These are phyloP conservation scores for Eubasilissa regina DNA, from an alignment of 1,140 invertebrate species.

Conservation along the genomic window DNA sequence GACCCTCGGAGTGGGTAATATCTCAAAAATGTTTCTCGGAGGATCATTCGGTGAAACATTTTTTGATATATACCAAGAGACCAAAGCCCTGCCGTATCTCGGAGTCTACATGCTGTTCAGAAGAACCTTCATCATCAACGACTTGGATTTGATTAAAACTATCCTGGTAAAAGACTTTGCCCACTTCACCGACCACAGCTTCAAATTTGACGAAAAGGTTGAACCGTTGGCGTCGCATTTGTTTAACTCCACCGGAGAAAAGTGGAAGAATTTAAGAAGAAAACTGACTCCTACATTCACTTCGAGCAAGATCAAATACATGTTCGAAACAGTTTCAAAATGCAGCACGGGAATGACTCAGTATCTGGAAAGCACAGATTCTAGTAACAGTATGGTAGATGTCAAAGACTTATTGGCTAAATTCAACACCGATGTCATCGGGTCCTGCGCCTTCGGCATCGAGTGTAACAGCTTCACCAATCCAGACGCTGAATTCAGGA, in stretches of 20 bases:
- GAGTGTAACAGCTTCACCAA: constrained; percentile 74
- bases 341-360: constrained; percentile 65
- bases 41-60: constrained; percentile 60
- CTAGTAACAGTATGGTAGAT: constrained; percentile 9
- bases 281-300: constrained; percentile 77
- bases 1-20: constrained; percentile 63
- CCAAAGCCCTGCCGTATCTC: constrained; percentile 58
- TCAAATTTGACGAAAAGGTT: constrained; percentile 67
- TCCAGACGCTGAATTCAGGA: constrained; percentile 72
- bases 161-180: constrained; percentile 76
- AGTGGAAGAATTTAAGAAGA: constrained; percentile 73
- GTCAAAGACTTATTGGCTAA: constrained; percentile 71
- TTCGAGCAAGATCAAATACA: constrained; percentile 74
- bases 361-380: constrained; percentile 59
- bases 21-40: constrained; percentile 41
- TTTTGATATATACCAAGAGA: constrained; percentile 61
- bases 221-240: constrained; percentile 64
- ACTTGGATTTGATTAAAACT: constrained; percentile 72
- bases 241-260: constrained; percentile 66
- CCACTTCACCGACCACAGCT: constrained; percentile 73
- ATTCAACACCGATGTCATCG: constrained; percentile 78
- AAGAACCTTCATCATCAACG: constrained; percentile 69
- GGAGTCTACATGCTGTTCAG: constrained; percentile 65
- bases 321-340: constrained; percentile 69
- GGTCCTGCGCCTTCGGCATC: constrained; percentile 76